phyloP scores from a whole-genome alignment of 1,140 invertebrate genomes.

The Leptinotarsa texana region DNA sequence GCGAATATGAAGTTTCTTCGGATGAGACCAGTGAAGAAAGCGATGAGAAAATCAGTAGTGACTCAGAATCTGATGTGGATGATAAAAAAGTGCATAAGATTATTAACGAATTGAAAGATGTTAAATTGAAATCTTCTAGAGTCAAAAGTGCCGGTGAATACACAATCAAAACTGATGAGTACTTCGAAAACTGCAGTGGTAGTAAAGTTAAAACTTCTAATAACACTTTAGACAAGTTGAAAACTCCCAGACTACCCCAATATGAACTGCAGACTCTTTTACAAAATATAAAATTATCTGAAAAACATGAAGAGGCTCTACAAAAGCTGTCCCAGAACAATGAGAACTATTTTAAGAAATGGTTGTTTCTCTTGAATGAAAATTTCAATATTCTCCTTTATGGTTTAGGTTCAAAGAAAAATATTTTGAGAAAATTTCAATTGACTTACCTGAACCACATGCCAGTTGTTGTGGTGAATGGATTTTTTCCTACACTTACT shows the following conservation, averaged over 20 bases:
- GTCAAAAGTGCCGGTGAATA: constrained; percentile 52
- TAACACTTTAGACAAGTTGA: constrained; percentile 76
- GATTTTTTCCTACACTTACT: constrained; percentile 88
- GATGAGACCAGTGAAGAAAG: constrained; percentile 25
- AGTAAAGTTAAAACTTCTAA: constrained; percentile 76
- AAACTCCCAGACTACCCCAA: constrained; percentile 71
- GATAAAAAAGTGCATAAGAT: constrained; percentile 25
- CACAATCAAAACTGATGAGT: constrained; percentile 67
- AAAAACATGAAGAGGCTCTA: constrained; percentile 62
- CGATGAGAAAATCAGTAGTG: constrained; percentile 33
- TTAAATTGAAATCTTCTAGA: constrained; percentile 23
- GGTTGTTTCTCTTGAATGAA: constrained; percentile 72
- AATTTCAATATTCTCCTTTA: constrained; percentile 86
- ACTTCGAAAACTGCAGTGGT: constrained; percentile 65
- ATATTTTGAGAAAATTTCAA: constrained; percentile 78
- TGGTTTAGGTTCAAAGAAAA: constrained; percentile 87
- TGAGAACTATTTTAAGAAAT: constrained; percentile 62
- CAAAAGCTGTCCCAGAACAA: constrained; percentile 60
- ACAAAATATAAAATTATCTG: constrained; percentile 60
- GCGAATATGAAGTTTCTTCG: constrained; percentile 39
- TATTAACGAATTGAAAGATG: constrained; percentile 20
- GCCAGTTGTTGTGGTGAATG: constrained; percentile 83
- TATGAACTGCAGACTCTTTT: constrained; percentile 67
- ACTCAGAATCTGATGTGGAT: constrained; percentile 5
- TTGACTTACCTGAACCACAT: constrained; percentile 66